Evolutionary conservation across 2,797 vertebrate species (phyloP), one percentile per base, ranked within the genome.

Genomic region (Galaxias olidus): DNA sequence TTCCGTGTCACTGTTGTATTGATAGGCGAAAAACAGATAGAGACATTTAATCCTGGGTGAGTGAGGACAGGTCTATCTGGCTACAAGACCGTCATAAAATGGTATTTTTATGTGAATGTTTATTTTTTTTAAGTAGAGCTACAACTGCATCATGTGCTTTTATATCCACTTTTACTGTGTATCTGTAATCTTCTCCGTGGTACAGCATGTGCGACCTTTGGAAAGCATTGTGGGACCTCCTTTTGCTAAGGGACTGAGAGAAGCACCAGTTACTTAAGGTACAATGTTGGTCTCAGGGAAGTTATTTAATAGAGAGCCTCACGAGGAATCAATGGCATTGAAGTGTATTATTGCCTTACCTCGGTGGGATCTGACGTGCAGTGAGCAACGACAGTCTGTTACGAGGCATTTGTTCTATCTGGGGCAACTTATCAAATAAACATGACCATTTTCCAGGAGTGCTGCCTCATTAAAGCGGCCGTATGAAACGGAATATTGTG

Each of bases 261-360:
- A 81, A 84, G 78, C 65, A 71, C 63, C 83, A 78, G 71, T 87
- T 83, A 78, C 70, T 87, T 83, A 76, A 79, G 71, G 69, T 61
- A 30, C 76, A 76, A 73, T 74, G 75, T 79, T 40, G 59, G 75
- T 73, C 17, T 54, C 42, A 82, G 77, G 56, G 66, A 75, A 81
- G 77, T 76, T 72, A 84, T 88, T 85, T 82, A 82, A 85, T 75
- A 77, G 68, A 67, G 61, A 82, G 79, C 78, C 72, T 30, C 55
- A 46, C 61, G 72, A 80, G 76, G 68, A 80, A 75, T 67, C 64
- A 54, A 75, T 74, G 72, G 69, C 71, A 74, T 63, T n/a, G n/a
- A n/a, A 56, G 67, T 71, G 65, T 68, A 78, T 74, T 66, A 65
- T 80, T 75, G 64, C 71, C 53, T 77, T 78, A 81, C 71, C 68